These are phyloP conservation scores for Peromyscus aztecus DNA, from an alignment of 2,797 vertebrate genomes.

Conservation along the genomic window DNA sequence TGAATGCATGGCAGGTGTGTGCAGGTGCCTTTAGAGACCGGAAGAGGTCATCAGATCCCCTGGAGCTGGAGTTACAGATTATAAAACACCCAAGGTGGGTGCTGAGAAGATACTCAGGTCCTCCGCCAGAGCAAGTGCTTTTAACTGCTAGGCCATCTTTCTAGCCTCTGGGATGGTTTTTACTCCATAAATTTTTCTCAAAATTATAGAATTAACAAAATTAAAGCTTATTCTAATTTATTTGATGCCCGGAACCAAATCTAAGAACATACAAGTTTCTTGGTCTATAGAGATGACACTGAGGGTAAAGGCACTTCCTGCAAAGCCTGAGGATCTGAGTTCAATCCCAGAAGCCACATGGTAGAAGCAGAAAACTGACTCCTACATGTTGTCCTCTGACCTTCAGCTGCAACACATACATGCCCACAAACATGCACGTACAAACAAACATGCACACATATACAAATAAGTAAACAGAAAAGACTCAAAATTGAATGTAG, in stretches of 20 bases:
- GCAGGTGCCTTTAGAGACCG: background rate
- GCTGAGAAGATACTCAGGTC: background rate
- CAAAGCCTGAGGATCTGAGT: background rate
- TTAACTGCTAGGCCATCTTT: background rate
- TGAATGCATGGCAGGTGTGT: background rate
- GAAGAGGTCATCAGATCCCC: background rate
- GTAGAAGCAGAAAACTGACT: background rate
- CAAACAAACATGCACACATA: background rate
- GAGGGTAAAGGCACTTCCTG: background rate
- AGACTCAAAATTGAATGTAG: background rate
- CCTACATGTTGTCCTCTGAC: background rate
- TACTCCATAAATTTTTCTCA: background rate
- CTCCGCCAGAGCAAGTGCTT: background rate
- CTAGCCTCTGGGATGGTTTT: background rate
- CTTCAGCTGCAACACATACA: background rate
- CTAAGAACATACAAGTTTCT: background rate
- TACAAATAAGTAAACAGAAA: background rate
- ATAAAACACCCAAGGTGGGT: background rate
- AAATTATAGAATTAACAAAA: conserved; percentile 47
- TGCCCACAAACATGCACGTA: background rate
- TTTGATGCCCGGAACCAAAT: conserved; percentile 14
- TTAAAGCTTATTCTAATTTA: background rate
- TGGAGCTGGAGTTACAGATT: background rate
- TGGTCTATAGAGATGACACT: background rate
- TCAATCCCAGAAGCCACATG: background rate